phyloP scores from a whole-genome alignment of 2,888 invertebrate genomes.

The Drosophila eohydei region DNA sequence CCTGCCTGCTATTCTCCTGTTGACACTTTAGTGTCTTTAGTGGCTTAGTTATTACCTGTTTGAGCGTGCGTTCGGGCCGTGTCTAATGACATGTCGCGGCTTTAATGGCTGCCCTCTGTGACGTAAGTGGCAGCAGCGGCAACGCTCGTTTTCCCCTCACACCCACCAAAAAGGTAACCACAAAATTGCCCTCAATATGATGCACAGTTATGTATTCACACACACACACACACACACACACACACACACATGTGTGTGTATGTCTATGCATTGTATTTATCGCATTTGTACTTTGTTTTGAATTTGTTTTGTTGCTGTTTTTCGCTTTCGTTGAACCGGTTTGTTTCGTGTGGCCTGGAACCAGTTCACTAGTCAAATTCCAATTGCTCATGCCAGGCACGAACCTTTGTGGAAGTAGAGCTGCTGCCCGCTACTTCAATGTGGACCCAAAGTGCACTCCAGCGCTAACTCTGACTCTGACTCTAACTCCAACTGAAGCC shows the following conservation, averaged over 20 bases:
- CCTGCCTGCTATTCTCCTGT: neutral
- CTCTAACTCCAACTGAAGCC: conserved; percentile 12
- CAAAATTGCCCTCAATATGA: conserved; percentile 21
- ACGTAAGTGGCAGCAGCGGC: conserved; percentile 7
- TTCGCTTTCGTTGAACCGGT: conserved; percentile 68
- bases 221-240: neutral
- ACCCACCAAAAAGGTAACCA: conserved; percentile 17
- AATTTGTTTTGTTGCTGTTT: conserved; percentile 26
- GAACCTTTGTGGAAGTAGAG: conserved; percentile 47
- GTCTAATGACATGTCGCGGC: conserved; percentile 15
- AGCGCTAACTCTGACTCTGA: neutral
- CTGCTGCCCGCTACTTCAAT: conserved; percentile 6
- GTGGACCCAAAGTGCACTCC: conserved; percentile 21
- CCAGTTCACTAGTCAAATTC: conserved; percentile 56
- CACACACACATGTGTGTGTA: conserved; percentile 7
- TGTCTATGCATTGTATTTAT: conserved; percentile 22
- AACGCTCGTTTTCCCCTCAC: neutral
- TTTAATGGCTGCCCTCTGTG: conserved; percentile 9
- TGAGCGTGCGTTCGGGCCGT: neutral
- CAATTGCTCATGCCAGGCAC: conserved; percentile 59
- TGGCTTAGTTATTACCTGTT: conserved; percentile 6
- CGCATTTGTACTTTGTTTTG: conserved; percentile 42
- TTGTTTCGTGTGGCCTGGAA: conserved; percentile 42
- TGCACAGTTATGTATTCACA: conserved; percentile 14
- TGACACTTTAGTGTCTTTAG: neutral